Conservation (phyloP, 2,797 vertebrate species). For the Scyliorhinus canicula region DNA sequence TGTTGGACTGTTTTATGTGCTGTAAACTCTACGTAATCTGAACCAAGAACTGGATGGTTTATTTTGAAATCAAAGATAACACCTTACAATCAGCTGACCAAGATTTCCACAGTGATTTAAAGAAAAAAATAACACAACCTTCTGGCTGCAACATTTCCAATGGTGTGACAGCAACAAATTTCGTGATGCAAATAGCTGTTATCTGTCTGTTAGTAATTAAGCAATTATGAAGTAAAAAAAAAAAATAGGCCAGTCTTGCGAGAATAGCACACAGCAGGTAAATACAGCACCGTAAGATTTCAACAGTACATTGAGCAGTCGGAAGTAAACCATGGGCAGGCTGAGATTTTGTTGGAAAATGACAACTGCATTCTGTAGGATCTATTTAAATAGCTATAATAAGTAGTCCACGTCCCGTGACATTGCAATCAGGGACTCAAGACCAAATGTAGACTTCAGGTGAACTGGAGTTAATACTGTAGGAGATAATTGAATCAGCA, state of each 20-base stretch:
- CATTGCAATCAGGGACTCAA: not conserved
- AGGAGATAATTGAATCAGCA: conserved; percentile 15
- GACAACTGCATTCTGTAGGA: not conserved
- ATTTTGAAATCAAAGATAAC: not conserved
- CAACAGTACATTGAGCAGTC: not conserved
- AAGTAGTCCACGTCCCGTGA: conserved; percentile 7
- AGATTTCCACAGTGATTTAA: not conserved
- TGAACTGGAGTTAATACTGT: not conserved
- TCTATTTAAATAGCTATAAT: not conserved
- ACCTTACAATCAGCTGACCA: not conserved
- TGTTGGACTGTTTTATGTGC: not conserved
- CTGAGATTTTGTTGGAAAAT: not conserved
- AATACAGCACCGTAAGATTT: not conserved
- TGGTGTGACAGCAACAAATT: not conserved
- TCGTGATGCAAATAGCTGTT: not conserved
- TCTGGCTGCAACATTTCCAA: not conserved
- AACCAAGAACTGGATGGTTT: not conserved
- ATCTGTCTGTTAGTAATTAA: not conserved
- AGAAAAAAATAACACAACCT: not conserved
- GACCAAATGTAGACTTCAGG: conserved; percentile 16
- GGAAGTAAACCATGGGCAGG: not conserved
- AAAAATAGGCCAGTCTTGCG: not conserved
- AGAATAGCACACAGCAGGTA: not conserved
- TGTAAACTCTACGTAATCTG: not conserved
- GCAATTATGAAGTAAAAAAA: not conserved